These are phyloP conservation scores for Chionodraco myersi DNA, from an alignment of 2,113 vertebrate species.

Conservation along the genomic window DNA sequence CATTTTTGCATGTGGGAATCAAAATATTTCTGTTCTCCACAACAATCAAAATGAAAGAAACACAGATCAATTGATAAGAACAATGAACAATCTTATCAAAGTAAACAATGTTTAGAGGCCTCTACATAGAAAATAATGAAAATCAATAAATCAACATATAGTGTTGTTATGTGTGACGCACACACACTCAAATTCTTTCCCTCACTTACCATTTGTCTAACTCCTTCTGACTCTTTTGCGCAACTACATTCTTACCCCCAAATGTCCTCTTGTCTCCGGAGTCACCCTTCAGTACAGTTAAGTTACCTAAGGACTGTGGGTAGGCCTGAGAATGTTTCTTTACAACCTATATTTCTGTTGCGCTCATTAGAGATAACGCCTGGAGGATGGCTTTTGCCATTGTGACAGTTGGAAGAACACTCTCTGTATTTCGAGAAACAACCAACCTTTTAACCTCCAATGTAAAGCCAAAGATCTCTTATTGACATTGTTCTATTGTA, in stretches of 20 bases:
- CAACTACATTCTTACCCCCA: conserved; percentile 2
- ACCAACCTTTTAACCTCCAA: neutral
- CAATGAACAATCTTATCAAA: conserved; percentile 37
- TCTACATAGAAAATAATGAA: conserved; percentile 43
- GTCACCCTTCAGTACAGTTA: neutral
- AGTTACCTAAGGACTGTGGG: neutral
- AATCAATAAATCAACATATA: conserved; percentile 50
- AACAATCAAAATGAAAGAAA: conserved; percentile 27
- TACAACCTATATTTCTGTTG: neutral
- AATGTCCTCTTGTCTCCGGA: conserved; percentile 29
- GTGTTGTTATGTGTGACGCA: conserved; percentile 44
- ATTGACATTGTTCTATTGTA: neutral
- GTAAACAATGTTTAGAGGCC: conserved; percentile 50
- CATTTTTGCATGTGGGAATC: conserved; percentile 21
- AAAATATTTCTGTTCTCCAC: conserved; percentile 56
- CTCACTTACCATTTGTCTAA: conserved; percentile 25
- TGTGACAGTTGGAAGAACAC: conserved; percentile 2
- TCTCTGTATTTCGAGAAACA: too few species aligned
- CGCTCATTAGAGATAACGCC: conserved; percentile 9
- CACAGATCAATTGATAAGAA: conserved; percentile 28
- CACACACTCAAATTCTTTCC: conserved; percentile 40
- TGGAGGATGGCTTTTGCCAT: conserved; percentile 12
- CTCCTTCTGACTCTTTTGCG: conserved; percentile 3
- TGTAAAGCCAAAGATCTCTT: neutral
- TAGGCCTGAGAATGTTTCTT: conserved; percentile 22